A percentile compares a stretch with the other conserved stretches of the same genome.
These are phyloP conservation scores for Hemichromis elongatus DNA, from an alignment of 2,113 vertebrate genomes.

Conservation along the genomic window DNA sequence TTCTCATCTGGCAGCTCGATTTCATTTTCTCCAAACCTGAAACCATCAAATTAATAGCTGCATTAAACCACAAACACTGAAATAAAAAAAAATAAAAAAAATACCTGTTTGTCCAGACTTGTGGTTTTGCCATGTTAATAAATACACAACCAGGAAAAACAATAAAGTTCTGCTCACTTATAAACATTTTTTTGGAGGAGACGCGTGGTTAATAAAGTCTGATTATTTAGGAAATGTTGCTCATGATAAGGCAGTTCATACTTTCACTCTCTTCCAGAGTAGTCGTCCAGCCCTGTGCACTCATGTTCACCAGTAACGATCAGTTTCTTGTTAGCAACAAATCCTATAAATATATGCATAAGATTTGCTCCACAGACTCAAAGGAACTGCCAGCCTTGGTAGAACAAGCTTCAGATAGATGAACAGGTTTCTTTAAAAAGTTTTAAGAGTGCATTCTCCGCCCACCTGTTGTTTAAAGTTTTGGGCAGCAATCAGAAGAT, in stretches of 20 bases:
- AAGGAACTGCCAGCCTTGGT: neutral
- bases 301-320: neutral
- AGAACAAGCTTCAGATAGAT: neutral
- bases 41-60: neutral
- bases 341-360: neutral
- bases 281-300: neutral
- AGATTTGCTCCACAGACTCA: neutral
- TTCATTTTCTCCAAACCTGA: neutral
- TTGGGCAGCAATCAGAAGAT: neutral
- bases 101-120: neutral
- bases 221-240: neutral
- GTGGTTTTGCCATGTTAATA: fast-evolving
- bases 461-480: neutral
- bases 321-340: neutral
- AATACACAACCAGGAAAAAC: neutral
- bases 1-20: neutral
- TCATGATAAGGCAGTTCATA: neutral
- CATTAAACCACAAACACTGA: fast-evolving
- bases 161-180: neutral
- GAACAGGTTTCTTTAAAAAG: neutral
- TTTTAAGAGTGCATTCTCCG: neutral
- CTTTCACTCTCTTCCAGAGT: neutral
- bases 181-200: fast-evolving
- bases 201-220: neutral
- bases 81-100: neutral